Evolutionary conservation across 2,797 vertebrate genomes (phyloP).

Genomic region (Eulemur albifrons): DNA sequence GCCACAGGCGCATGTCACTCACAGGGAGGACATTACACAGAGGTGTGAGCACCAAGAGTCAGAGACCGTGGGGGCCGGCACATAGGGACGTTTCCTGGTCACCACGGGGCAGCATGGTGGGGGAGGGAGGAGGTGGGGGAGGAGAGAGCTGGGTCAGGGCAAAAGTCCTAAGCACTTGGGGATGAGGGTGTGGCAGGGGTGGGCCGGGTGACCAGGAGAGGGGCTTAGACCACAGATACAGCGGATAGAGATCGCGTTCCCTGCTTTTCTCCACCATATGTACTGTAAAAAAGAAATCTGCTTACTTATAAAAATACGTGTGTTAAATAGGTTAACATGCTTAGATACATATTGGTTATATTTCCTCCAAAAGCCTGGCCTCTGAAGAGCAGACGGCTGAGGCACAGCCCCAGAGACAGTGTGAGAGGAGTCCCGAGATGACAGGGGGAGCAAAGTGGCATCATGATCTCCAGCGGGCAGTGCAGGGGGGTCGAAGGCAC

Average conservation of each 20-base stretch:
- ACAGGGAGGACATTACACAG: background rate
- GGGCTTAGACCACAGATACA: background rate
- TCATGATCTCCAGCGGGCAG: background rate
- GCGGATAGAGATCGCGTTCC: background rate
- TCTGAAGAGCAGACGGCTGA: background rate
- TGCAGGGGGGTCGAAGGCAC: background rate
- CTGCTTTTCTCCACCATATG: background rate
- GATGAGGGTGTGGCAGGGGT: background rate
- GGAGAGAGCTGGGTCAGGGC: background rate
- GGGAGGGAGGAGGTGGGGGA: background rate
- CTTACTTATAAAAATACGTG: background rate
- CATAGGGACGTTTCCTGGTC: background rate
- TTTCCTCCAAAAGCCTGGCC: background rate
- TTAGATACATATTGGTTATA: background rate
- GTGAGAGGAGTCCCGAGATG: background rate
- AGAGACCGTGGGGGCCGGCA: background rate
- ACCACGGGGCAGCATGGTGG: too few species aligned
- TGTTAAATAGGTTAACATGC: background rate
- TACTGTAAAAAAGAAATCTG: background rate
- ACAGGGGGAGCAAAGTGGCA: background rate
- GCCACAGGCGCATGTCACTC: background rate
- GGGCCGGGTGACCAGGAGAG: background rate
- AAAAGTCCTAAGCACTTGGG: background rate
- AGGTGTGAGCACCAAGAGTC: background rate
- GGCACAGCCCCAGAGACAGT: background rate